Evolutionary conservation across 37 sponge, comb jelly and placozoan species (phyloP).

Genomic region (Crambe crambe): DNA sequence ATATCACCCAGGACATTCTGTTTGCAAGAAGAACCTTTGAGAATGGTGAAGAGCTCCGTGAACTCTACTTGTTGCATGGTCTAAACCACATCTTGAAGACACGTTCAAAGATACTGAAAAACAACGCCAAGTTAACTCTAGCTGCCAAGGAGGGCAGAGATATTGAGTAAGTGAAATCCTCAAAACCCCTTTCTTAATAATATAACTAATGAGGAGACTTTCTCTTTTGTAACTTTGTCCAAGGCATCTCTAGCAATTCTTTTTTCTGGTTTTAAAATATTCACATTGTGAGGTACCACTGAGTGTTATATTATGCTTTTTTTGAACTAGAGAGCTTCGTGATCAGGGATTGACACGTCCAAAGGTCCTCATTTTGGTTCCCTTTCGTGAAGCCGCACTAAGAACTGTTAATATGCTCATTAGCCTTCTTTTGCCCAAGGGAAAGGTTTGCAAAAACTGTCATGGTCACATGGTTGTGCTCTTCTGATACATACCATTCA

Average conservation of each 20-base stretch:
- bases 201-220: conserved; percentile 71
- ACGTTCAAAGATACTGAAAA: conserved; percentile 77
- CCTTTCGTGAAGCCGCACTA: conserved; percentile 90
- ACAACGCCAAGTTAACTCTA: conserved; percentile 61
- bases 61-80: conserved; percentile 76
- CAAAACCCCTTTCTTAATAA: conserved; percentile 71
- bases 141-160: conserved; percentile 64
- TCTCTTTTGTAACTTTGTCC: too few relatives aligned
- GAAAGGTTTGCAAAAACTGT: conserved; percentile 37
- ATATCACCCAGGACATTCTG: conserved; percentile 69
- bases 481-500: neutral
- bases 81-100: conserved; percentile 94
- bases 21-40: conserved; percentile 65
- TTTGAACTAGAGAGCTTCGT: conserved; percentile 48
- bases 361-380: conserved; percentile 88
- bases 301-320: neutral
- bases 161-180: conserved; percentile 38
- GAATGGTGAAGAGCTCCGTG: conserved; percentile 78
- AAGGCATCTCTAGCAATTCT: too few relatives aligned
- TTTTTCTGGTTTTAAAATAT: too few relatives aligned
- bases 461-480: neutral
- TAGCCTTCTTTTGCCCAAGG: conserved; percentile 58
- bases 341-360: conserved; percentile 98
- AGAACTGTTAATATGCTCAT: conserved; percentile 52
- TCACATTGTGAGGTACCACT: too few relatives aligned